Conservation (phyloP, 2,797 vertebrate species). For the Takifugu ocellatus region DNA sequence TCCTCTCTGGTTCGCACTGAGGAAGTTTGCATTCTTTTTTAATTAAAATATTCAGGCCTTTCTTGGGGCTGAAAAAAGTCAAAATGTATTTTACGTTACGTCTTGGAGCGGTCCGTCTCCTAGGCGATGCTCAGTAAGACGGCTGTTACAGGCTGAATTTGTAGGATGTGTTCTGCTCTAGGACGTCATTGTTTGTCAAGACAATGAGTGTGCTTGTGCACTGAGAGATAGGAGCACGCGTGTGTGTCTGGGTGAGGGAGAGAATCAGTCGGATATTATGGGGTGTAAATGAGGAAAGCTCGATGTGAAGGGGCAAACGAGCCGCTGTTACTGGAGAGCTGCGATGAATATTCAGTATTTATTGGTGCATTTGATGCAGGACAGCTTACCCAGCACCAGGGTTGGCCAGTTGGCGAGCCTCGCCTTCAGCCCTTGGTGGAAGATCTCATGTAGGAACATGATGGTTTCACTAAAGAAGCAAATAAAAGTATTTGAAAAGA, state of each 20-base stretch:
- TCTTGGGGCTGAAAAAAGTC: slow-evolving; percentile 39
- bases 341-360: slow-evolving; percentile 22
- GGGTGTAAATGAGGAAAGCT: slow-evolving; percentile 31
- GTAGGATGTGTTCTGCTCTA: slow-evolving; percentile 46
- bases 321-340: slow-evolving; percentile 43
- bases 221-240: slow-evolving; percentile 9
- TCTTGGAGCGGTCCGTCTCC: slow-evolving; percentile 53
- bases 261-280: neutral
- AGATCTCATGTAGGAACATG: slow-evolving; percentile 99
- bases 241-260: neutral
- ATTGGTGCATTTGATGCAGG: slow-evolving; percentile 17
- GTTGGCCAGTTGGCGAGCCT: slow-evolving; percentile 98
- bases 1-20: neutral
- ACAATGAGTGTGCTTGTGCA: slow-evolving; percentile 56
- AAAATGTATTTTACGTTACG: slow-evolving; percentile 34
- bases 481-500: neutral
- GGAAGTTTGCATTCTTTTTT: neutral
- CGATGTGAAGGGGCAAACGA: slow-evolving; percentile 35
- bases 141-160: slow-evolving; percentile 46
- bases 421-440: slow-evolving; percentile 97
- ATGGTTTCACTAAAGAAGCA: slow-evolving; percentile 89
- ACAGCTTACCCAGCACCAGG: slow-evolving; percentile 91
- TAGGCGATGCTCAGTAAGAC: slow-evolving; percentile 50
- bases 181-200: slow-evolving; percentile 59
- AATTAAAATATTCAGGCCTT: slow-evolving; percentile 1